These are phyloP conservation scores for Ophraella communa DNA, from an alignment of 2,888 invertebrate species.

Conservation along the genomic window DNA sequence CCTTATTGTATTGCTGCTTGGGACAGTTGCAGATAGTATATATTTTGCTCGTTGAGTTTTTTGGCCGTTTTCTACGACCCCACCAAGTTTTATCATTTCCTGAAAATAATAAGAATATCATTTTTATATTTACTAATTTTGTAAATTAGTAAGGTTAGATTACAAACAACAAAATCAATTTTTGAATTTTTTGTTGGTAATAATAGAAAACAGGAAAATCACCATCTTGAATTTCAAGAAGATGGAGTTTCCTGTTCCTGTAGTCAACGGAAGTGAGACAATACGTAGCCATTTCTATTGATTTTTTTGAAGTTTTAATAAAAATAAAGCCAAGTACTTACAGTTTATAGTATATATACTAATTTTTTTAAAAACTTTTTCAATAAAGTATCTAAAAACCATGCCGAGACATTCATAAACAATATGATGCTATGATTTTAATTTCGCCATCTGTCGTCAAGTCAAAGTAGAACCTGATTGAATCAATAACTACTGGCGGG, in stretches of 20 bases:
- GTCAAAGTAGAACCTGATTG: constrained; percentile 6
- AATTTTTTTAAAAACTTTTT: constrained; percentile 9
- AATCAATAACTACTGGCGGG: constrained; percentile 15
- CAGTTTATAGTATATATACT: constrained; percentile 10
- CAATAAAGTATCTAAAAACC: constrained; percentile 12
- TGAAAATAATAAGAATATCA: constrained; percentile 38
- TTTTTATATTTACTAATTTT: constrained; percentile 9
- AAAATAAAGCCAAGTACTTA: constrained; percentile 26
- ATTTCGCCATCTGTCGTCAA: constrained; percentile 26
- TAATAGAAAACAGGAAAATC: constrained; percentile 56
- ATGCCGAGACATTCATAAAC: constrained; percentile 27
- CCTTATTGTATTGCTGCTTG: constrained; percentile 34
- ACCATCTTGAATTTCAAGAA: constrained; percentile 59
- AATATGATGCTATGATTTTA: constrained; percentile 20
- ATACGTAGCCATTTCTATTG: constrained; percentile 37
- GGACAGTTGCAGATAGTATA: constrained; percentile 38
- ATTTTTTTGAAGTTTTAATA: constrained; percentile 29
- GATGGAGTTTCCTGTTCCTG: constrained; percentile 70
- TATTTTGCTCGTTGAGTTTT: constrained; percentile 42
- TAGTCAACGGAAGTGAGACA: constrained; percentile 59
- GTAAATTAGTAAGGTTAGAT: constrained; percentile 31
- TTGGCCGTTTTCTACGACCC: constrained; percentile 36
- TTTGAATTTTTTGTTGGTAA: constrained; percentile 38
- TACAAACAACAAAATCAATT: constrained; percentile 32
- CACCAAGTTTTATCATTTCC: constrained; percentile 48